A percentile compares a stretch with the other conserved stretches of the same genome.
These are phyloP conservation scores for Hylomyscus alleni DNA, from an alignment of 2,797 vertebrate genomes.

Conservation along the genomic window DNA sequence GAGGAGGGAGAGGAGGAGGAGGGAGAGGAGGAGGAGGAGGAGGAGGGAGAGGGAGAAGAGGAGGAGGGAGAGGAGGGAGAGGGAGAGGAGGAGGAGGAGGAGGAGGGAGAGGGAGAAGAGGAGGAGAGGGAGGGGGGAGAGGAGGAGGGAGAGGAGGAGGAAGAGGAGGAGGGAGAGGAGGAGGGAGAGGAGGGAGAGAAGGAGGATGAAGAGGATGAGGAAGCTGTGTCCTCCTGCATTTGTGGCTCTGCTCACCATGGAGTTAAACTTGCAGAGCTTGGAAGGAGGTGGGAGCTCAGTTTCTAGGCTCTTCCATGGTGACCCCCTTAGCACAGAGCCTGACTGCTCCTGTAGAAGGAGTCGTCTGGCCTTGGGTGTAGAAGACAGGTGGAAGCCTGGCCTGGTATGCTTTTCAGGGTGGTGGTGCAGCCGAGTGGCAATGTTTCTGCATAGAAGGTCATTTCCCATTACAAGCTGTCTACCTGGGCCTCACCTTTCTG, in stretches of 20 bases:
- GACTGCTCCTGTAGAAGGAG: neutral
- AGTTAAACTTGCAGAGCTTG: neutral
- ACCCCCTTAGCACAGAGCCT: neutral
- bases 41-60: neutral
- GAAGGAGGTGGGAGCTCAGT: neutral
- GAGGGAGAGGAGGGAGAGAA: no score
- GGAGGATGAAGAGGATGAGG: neutral
- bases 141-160: no score
- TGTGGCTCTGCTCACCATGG: constrained; percentile 6
- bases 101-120: neutral
- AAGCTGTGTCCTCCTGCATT: neutral
- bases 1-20: neutral
- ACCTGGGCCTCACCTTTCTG: fast-evolving
- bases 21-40: no score
- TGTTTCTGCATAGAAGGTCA: neutral
- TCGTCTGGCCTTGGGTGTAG: neutral
- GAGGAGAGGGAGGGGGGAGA: neutral
- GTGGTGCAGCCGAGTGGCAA: no score
- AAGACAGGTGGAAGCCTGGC: neutral
- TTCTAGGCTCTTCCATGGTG: constrained; percentile 19
- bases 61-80: no score
- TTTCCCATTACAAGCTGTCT: neutral
- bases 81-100: neutral
- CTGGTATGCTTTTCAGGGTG: neutral
- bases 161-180: no score